Evolutionary conservation across 2,113 vertebrate genomes (phyloP), one percentile per base, ranked within the genome.

Genomic region (Myiozetetes cayanensis): DNA sequence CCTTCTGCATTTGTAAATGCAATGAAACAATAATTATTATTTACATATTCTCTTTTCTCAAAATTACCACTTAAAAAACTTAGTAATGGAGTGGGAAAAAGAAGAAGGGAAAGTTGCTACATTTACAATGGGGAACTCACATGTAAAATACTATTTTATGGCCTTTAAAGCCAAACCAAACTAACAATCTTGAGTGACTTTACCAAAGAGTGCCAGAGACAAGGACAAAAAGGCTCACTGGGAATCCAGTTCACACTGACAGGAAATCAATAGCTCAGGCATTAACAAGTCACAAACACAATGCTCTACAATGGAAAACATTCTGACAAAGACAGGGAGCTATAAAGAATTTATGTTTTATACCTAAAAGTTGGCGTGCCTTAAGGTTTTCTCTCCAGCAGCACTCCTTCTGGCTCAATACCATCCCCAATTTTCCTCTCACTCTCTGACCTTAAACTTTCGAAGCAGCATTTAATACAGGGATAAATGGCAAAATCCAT

Each of bases 221-320:
- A 85, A 86, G 86, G 66, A 80, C 82, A 90, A 65, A 92, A 75
- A 52, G 30, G 30, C 79, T 88, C 4, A 0, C 82, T 56, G 35
- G 63, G 78, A 90, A 83, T 61, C 53, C 66, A 63, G 62, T 55
- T 78, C 88, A 10, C 35, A 27, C 43, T 44, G 79, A 70, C 94
- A 95, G 68, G 63, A 88, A 92, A 95, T 92, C 91, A 86, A 19
- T 93, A 76, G 11, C 35, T 79, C 35, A 24, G 62, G 58, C 63
- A 72, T 3, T 52, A 83, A 78, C 62, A 50, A 90, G 15, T 43
- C 78, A 68, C 62, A 66, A 88, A 61, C 79, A 83, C 53, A 35
- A 53, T 46, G n/a, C 56, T 49, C 31, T n/a, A n/a, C 63, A 61
- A 52, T 17, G 33, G 67, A 73, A 96, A 92, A 85, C 75, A 39